These are phyloP conservation scores for Eupithecia subfuscata DNA, from an alignment of 2,888 invertebrate genomes.

Conservation along the genomic window DNA sequence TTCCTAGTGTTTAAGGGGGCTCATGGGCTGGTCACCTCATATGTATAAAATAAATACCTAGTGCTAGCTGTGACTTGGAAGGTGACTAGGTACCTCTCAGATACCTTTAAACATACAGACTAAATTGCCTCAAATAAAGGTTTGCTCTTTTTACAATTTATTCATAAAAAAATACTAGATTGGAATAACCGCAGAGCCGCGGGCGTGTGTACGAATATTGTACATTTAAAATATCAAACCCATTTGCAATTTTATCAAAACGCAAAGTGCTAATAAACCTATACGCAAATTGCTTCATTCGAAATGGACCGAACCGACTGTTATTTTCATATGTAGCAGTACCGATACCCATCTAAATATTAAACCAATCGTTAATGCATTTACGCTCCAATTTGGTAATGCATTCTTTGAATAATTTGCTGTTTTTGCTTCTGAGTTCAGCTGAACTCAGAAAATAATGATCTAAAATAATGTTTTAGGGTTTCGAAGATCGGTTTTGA, in stretches of 20 bases:
- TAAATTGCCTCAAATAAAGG: background rate
- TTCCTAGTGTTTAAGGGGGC: too few species aligned
- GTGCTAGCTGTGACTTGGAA: background rate
- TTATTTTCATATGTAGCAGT: conserved; percentile 8
- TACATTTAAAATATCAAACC: conserved; percentile 6
- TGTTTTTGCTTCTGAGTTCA: background rate
- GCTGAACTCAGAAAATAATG: too few species aligned
- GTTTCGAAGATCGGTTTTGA: too few species aligned
- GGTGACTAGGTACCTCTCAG: too few species aligned
- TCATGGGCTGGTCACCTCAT: too few species aligned
- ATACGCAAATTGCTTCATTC: conserved; percentile 26
- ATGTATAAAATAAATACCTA: background rate
- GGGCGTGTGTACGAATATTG: background rate
- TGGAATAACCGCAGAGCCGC: background rate
- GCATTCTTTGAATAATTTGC: background rate
- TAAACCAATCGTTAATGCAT: conserved; percentile 6
- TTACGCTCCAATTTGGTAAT: conserved; percentile 12
- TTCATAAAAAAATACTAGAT: background rate
- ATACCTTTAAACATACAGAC: too few species aligned
- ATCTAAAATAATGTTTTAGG: too few species aligned
- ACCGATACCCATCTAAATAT: conserved; percentile 14
- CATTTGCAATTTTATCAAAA: conserved; percentile 16
- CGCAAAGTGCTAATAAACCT: conserved; percentile 9
- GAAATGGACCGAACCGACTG: conserved; percentile 23
- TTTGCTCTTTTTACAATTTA: background rate